A percentile compares a stretch with the other conserved stretches of the same genome.
phyloP scores from a whole-genome alignment of 2,888 invertebrate species.

The Carpatolechia fugitivella region DNA sequence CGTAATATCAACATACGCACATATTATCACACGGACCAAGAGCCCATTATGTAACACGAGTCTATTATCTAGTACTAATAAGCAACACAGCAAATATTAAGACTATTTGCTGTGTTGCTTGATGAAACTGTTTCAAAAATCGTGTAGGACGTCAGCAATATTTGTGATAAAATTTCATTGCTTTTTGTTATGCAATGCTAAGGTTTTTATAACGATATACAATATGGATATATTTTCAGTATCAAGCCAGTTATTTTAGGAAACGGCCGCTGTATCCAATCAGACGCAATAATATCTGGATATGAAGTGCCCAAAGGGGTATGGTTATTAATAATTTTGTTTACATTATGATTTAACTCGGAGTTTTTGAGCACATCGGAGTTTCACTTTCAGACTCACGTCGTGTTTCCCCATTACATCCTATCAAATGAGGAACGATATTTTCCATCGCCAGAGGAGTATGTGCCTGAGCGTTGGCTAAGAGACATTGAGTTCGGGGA shows the following conservation, averaged over 20 bases:
- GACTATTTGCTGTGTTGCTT: conserved; percentile 16
- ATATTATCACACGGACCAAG: conserved; percentile 6
- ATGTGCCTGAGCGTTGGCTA: conserved; percentile 89
- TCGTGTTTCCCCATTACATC: conserved; percentile 88
- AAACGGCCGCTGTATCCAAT: conserved; percentile 87
- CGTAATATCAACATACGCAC: neutral
- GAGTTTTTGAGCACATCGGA: neutral
- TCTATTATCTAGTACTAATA: neutral
- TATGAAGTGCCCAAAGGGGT: conserved; percentile 91
- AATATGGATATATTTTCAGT: conserved; percentile 58
- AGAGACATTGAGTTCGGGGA: conserved; percentile 60
- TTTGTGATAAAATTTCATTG: neutral
- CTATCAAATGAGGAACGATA: conserved; percentile 86
- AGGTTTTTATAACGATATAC: neutral
- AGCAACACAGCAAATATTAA: conserved; percentile 2
- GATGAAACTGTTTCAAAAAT: conserved; percentile 4
- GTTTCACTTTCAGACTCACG: conserved; percentile 81
- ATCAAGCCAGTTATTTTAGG: conserved; percentile 91
- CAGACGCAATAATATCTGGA: conserved; percentile 86
- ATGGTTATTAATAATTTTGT: conserved; percentile 39
- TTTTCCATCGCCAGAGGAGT: conserved; percentile 84
- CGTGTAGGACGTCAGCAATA: neutral
- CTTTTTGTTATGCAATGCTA: neutral
- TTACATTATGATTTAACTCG: conserved; percentile 75
- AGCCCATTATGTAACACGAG: neutral